These are phyloP conservation scores for Uloborus diversus DNA, from an alignment of 1,140 invertebrate species.

Conservation along the genomic window DNA sequence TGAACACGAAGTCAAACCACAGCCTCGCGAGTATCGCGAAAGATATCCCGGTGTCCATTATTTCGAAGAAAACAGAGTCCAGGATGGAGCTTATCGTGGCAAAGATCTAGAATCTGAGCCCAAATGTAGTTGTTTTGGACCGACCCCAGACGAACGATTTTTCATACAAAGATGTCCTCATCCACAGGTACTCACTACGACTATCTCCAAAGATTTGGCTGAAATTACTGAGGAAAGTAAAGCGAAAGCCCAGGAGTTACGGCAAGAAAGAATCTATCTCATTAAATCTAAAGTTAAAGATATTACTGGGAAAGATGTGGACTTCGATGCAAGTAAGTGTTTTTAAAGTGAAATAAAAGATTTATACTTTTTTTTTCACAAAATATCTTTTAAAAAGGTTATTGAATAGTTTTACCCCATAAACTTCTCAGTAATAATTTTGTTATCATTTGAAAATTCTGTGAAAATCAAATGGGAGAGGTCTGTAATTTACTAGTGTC, in stretches of 20 bases:
- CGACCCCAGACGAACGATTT: slow-evolving; percentile 44
- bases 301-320: slow-evolving; percentile 53
- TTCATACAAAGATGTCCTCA: slow-evolving; percentile 47
- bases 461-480: too few relatives aligned
- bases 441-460: too few relatives aligned
- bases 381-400: too few relatives aligned
- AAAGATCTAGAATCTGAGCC: slow-evolving; percentile 13
- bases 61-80: slow-evolving; percentile 29
- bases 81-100: slow-evolving; percentile 27
- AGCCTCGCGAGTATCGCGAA: background rate
- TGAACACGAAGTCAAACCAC: background rate
- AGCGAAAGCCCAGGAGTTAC: slow-evolving; percentile 61
- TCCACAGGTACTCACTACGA: slow-evolving; percentile 64
- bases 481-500: too few relatives aligned
- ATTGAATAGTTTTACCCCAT: too few relatives aligned
- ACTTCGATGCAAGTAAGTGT: slow-evolving; percentile 42
- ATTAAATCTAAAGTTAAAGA: slow-evolving; percentile 61
- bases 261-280: slow-evolving; percentile 64
- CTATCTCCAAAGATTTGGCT: slow-evolving; percentile 65
- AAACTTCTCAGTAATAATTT: too few relatives aligned
- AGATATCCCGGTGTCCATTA: slow-evolving; percentile 49
- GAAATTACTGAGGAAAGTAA: slow-evolving; percentile 61
- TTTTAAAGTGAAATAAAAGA: too few relatives aligned
- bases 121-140: slow-evolving; percentile 46
- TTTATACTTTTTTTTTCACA: too few relatives aligned